phyloP scores from a whole-genome alignment of 2,113 vertebrate genomes.

The Tor tambroides region DNA sequence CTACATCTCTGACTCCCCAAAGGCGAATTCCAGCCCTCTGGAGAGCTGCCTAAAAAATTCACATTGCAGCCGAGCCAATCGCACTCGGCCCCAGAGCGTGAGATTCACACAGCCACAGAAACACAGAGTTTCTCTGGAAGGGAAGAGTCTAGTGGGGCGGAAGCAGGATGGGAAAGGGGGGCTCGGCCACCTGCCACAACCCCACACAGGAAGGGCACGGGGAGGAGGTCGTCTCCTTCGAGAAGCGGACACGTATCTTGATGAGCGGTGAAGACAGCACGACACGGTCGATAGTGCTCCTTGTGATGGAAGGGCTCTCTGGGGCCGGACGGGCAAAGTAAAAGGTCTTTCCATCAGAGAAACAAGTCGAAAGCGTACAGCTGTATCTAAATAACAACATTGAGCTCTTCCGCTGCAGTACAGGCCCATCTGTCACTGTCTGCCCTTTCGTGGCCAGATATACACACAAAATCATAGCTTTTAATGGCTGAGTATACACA shows the following conservation, averaged over 20 bases:
- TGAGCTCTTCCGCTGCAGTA: constrained; percentile 55
- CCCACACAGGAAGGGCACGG: constrained; percentile 50
- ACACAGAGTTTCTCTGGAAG: constrained; percentile 56
- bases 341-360: constrained; percentile 55
- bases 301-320: constrained; percentile 52
- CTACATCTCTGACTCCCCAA: constrained; percentile 62
- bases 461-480: constrained; percentile 3
- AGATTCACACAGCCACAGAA: constrained; percentile 60
- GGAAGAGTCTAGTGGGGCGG: constrained; percentile 46
- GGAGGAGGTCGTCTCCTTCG: constrained; percentile 24
- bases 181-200: constrained; percentile 68
- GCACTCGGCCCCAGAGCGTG: constrained; percentile 60
- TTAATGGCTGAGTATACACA: background rate
- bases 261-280: constrained; percentile 17
- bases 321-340: constrained; percentile 57
- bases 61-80: constrained; percentile 59
- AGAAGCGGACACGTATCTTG: constrained; percentile 4
- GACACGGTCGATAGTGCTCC: constrained; percentile 56
- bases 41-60: constrained; percentile 65
- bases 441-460: constrained; percentile 56
- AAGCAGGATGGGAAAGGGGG: constrained; percentile 39
- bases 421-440: constrained; percentile 75
- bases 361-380: constrained; percentile 41
- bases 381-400: constrained; percentile 10
- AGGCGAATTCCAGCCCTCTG: constrained; percentile 63